These are phyloP conservation scores for Petrocephalus sullivani DNA, from an alignment of 2,797 vertebrate genomes.

Conservation along the genomic window DNA sequence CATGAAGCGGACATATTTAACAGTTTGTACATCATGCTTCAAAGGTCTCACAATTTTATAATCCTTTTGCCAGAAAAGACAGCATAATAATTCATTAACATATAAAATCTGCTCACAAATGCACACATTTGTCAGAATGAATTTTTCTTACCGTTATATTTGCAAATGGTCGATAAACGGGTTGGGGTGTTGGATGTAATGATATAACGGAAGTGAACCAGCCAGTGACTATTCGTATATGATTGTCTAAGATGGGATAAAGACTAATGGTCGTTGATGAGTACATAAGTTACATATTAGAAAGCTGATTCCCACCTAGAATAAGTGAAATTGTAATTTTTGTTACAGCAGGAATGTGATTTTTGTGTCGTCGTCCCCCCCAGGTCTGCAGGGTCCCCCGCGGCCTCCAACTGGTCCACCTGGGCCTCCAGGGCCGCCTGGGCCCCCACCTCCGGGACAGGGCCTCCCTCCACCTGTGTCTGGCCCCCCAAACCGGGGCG, in stretches of 20 bases:
- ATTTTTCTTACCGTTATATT: background rate
- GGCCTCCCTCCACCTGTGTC: conserved; percentile 84
- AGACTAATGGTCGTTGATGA: background rate
- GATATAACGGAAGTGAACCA: background rate
- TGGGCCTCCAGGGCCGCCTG: conserved; percentile 82
- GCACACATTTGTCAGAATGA: background rate
- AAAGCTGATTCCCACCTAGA: too few species aligned
- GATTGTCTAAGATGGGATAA: background rate
- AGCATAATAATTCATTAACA: background rate
- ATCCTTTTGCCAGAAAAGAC: background rate
- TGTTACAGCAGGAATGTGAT: background rate
- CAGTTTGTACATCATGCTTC: background rate
- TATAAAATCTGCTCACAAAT: background rate
- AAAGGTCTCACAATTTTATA: background rate
- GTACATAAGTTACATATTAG: too few species aligned
- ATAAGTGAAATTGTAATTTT: background rate
- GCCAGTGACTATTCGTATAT: background rate
- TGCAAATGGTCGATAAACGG: background rate
- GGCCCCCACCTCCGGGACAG: conserved; percentile 87
- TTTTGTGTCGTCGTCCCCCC: background rate
- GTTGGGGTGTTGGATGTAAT: background rate
- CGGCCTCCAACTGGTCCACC: conserved; percentile 89
- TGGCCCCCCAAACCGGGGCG: conserved; percentile 90
- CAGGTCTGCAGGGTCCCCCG: conserved; percentile 74
- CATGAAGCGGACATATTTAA: background rate